These are phyloP conservation scores for Delia radicum DNA, from an alignment of 1,140 invertebrate species.

Conservation along the genomic window DNA sequence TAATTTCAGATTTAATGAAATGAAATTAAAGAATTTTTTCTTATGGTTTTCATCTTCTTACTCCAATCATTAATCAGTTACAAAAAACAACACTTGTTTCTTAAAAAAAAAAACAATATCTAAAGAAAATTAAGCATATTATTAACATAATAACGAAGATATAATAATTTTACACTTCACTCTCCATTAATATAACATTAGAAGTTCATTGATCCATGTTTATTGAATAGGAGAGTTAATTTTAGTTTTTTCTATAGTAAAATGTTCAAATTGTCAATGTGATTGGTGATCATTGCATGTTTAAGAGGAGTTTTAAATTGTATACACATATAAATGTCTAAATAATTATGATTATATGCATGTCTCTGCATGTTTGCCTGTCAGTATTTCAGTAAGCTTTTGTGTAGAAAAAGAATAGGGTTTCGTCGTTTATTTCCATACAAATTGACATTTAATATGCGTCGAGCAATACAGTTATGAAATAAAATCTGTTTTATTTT, in stretches of 20 bases:
- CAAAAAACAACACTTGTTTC: not conserved
- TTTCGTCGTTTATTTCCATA: no score
- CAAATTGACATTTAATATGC: no score
- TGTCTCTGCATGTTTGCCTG: not conserved
- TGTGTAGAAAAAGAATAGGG: no score
- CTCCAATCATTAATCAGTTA: not conserved
- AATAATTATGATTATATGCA: not conserved
- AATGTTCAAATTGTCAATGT: not conserved
- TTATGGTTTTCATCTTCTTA: not conserved
- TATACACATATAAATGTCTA: not conserved
- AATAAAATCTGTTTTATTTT: no score
- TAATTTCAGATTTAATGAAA: not conserved
- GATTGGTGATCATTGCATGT: not conserved
- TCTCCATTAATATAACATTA: not conserved
- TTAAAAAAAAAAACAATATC: not conserved
- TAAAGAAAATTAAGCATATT: not conserved
- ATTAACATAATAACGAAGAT: not conserved
- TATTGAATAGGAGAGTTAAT: not conserved
- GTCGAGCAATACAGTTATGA: no score
- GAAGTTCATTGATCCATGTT: not conserved
- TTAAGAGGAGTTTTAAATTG: not conserved
- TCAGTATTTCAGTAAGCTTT: no score
- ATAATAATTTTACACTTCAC: not conserved
- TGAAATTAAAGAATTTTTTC: not conserved
- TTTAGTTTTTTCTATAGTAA: not conserved